phyloP scores from a whole-genome alignment of 1,140 invertebrate species.

The Galendromus occidentalis region DNA sequence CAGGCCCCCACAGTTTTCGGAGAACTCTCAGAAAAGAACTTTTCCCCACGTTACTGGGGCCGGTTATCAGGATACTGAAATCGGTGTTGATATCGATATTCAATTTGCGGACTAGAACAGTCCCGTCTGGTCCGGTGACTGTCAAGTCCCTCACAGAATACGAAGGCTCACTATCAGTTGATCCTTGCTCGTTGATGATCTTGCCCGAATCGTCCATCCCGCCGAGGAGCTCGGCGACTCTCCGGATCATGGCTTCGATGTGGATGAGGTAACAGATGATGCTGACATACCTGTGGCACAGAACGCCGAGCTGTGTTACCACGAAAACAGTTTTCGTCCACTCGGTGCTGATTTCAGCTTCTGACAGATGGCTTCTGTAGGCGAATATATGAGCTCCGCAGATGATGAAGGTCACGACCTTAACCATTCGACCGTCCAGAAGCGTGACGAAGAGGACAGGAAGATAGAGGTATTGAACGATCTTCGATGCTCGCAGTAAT shows the following conservation, averaged over 20 bases:
- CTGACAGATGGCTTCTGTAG: background rate
- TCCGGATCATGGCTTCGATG: slow-evolving; percentile 3
- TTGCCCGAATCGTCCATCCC: background rate
- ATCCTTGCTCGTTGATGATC: background rate
- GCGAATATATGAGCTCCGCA: background rate
- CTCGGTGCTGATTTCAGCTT: background rate
- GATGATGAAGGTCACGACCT: background rate
- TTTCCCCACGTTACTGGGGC: background rate
- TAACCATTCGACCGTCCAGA: background rate
- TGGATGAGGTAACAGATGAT: background rate
- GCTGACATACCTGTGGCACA: background rate
- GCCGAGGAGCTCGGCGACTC: background rate
- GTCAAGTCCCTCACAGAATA: background rate
- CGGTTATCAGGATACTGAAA: background rate
- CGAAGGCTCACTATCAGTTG: background rate
- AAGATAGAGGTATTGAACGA: background rate
- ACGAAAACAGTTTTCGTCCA: slow-evolving; percentile 3
- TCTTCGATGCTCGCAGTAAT: background rate
- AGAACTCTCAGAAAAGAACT: background rate
- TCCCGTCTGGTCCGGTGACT: background rate
- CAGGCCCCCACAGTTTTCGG: background rate
- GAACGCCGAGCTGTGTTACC: background rate
- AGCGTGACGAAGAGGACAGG: background rate
- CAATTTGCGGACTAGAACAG: background rate
- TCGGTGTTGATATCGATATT: background rate